phyloP scores from a whole-genome alignment of 2,797 vertebrate genomes.

The Tangara arthus region DNA sequence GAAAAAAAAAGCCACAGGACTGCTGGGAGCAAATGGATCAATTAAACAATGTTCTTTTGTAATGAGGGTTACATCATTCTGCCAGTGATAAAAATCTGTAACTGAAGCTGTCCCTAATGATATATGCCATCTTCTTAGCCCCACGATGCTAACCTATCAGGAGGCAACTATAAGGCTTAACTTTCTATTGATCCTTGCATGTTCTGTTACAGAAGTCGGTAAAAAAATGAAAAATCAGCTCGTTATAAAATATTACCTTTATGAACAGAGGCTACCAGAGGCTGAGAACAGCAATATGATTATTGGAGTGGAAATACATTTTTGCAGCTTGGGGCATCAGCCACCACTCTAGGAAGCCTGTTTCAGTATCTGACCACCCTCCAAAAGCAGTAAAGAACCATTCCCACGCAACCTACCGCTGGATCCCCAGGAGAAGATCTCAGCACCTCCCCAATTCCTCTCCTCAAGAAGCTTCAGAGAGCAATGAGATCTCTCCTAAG shows the following conservation, averaged over 20 bases:
- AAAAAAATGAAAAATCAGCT: background rate
- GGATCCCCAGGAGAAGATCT: background rate
- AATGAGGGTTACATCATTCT: slow-evolving; percentile 34
- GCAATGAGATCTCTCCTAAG: background rate
- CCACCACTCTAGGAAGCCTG: background rate
- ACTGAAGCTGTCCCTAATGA: background rate
- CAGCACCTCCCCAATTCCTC: background rate
- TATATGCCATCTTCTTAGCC: background rate
- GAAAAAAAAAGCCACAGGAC: background rate
- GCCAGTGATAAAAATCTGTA: slow-evolving; percentile 9
- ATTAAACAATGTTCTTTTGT: slow-evolving; percentile 43
- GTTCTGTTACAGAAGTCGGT: background rate
- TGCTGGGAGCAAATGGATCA: slow-evolving; percentile 25
- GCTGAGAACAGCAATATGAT: background rate
- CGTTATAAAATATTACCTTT: background rate
- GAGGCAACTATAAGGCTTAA: background rate
- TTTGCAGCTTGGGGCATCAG: background rate
- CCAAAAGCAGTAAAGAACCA: background rate
- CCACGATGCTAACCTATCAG: background rate
- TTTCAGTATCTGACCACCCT: background rate
- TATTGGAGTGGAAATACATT: background rate
- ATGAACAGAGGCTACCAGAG: background rate
- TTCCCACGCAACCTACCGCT: no score
- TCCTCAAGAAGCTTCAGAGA: background rate
- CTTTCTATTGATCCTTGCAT: background rate